Evolutionary conservation across 23 tunicate species (phyloP).

Genomic region (Corella eumyota): DNA sequence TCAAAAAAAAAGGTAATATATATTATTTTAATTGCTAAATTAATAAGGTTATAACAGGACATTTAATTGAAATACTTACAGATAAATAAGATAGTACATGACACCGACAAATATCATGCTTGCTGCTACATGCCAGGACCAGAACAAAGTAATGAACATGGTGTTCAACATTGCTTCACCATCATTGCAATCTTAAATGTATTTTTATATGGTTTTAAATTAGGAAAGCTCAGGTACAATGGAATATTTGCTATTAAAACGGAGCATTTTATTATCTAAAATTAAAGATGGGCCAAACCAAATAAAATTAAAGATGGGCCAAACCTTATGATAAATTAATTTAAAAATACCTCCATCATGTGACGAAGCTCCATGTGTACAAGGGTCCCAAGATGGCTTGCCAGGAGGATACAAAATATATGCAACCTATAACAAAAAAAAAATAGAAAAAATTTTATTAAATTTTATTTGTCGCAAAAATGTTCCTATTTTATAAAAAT

Average conservation of each 20-base stretch:
- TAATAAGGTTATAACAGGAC: no score
- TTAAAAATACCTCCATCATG: no score
- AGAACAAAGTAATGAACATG: constrained; percentile 81
- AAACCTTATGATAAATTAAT: no score
- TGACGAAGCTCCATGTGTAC: constrained; percentile 5
- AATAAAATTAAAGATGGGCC: no score
- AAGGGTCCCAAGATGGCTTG: constrained; percentile 61
- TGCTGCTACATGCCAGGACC: constrained; percentile 76
- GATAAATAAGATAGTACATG: constrained; percentile 59
- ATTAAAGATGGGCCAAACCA: no score
- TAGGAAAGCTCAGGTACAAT: no score
- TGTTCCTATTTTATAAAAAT: neutral
- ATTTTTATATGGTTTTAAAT: no score
- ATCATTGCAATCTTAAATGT: constrained; percentile 32
- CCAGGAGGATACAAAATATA: constrained; percentile 79
- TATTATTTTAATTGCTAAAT: no score
- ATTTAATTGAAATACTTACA: constrained; percentile 47
- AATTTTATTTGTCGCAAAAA: neutral
- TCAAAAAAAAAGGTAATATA: no score
- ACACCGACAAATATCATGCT: constrained; percentile 19
- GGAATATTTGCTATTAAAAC: no score
- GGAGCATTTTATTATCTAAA: no score
- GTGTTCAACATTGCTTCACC: constrained; percentile 28
- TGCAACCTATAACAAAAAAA: constrained; percentile 49
- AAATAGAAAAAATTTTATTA: neutral